Evolutionary conservation across 2,797 vertebrate species (phyloP).

Genomic region (Macrochelys suwanniensis): DNA sequence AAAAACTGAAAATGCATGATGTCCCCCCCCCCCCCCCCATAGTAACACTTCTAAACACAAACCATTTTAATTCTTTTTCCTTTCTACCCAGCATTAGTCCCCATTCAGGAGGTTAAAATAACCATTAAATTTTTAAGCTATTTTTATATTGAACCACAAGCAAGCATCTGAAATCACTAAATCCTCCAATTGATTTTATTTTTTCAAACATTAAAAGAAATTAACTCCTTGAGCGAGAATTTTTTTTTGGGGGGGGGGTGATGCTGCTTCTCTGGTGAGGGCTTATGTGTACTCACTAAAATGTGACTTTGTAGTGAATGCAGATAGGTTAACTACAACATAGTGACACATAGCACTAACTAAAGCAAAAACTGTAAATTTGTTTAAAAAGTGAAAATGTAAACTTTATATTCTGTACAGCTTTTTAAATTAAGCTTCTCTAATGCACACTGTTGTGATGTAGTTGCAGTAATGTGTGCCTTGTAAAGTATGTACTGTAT

Average conservation of each 20-base stretch:
- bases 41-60: background rate
- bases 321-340: constrained; percentile 51
- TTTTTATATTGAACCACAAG: constrained; percentile 63
- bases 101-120: constrained; percentile 30
- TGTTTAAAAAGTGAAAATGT: constrained; percentile 73
- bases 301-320: constrained; percentile 68
- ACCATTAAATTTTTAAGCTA: constrained; percentile 53
- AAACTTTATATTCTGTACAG: constrained; percentile 81
- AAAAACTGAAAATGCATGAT: background rate
- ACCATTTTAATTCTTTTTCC: constrained; percentile 6
- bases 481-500: constrained; percentile 76
- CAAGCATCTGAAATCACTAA: constrained; percentile 49
- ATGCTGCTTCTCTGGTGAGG: constrained; percentile 64
- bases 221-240: constrained; percentile 35
- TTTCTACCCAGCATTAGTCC: constrained; percentile 33
- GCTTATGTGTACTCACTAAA: constrained; percentile 50
- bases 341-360: constrained; percentile 23
- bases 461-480: constrained; percentile 79
- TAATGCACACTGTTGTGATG: constrained; percentile 76
- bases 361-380: constrained; percentile 72
- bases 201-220: constrained; percentile 59
- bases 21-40: background rate
- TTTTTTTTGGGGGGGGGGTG: background rate
- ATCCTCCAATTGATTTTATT: constrained; percentile 52
- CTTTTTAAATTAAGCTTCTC: constrained; percentile 80